Evolutionary conservation across 2,113 vertebrate genomes (phyloP).

Genomic region (Pontoporia blainvillei): DNA sequence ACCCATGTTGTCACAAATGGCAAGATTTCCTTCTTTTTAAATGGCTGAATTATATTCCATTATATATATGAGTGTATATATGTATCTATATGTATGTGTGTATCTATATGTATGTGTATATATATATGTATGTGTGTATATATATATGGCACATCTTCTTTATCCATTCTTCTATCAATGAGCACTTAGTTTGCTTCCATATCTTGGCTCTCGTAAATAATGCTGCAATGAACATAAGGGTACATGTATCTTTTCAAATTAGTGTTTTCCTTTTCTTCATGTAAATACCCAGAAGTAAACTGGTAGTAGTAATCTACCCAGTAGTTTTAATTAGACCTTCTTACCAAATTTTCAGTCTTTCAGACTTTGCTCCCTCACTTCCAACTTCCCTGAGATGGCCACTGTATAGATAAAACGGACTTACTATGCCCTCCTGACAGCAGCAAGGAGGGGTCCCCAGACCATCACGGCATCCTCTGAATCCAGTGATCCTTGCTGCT

Average conservation of each 20-base stretch:
- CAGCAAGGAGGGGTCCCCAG: not conserved
- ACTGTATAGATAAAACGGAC: not conserved
- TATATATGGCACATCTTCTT: no score
- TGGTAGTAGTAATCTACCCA: no score
- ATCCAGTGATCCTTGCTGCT: not conserved
- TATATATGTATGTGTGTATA: accelerated
- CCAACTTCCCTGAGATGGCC: not conserved
- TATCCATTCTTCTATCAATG: no score
- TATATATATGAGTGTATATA: accelerated
- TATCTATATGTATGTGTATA: accelerated
- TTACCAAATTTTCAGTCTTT: not conserved
- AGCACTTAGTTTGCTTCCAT: no score
- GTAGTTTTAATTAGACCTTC: not conserved
- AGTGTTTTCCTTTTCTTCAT: no score
- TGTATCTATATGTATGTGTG: accelerated
- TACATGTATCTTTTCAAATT: no score
- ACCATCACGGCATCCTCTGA: not conserved
- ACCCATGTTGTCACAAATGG: no score
- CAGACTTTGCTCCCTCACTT: not conserved
- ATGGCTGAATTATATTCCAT: no score
- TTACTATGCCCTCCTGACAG: not conserved
- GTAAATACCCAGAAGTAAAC: no score
- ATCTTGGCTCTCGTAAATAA: no score
- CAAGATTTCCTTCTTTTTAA: no score
- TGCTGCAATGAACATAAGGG: no score